Base-by-base conservation (phyloP, 2,797 vertebrate species). In the Avahi laniger region DNA sequence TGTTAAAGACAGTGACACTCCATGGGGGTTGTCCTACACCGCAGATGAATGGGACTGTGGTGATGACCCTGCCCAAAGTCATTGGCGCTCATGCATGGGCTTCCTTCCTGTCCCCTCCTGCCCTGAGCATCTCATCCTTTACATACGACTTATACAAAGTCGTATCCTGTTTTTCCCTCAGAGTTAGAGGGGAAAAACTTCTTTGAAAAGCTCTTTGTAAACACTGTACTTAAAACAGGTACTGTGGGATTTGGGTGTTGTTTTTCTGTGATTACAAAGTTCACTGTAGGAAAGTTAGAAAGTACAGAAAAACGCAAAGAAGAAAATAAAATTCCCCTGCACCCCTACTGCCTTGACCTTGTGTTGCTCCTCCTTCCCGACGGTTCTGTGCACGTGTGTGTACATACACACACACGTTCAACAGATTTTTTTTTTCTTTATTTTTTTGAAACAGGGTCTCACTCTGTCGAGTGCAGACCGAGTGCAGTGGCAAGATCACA, bases 111-210 rank as follows among this genome's bases (percentile, higher is more conserved):
- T 12, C 4, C 57, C 35, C 5, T 89, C 65, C 83, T 48, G 54
- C 79, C 69, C 89, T 4, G 24, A 38, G 46, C 28, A 7, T 38
- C 87, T 93, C 14, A 22, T 38, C 87, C 89, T 91, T 88, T 30
- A 57, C 78, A 43, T 89, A 22, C 0, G 0, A 41, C 75, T 69
- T 70, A 59, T 30, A 91, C 83, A 78, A 9, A 0, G 5, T 57
- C 4, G 28, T n/a, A 86, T 97, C 95, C 96, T 96, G 93, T 96
- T 93, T 95, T 78, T 28, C 78, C 48, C 33, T 35, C n/a, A 17
- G 48, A 28, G 7, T 61, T 50, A 83, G 72, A 46, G 8, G 54
- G 54, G 54, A 57, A 57, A 26, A 57, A 28, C 57, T 59, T 59
- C 24, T 28, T 46, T 83, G 67, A 91, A 93, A 87, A 95, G 54